phyloP scores from a whole-genome alignment of 2,113 vertebrate species.

The Sisor rabdophorus region DNA sequence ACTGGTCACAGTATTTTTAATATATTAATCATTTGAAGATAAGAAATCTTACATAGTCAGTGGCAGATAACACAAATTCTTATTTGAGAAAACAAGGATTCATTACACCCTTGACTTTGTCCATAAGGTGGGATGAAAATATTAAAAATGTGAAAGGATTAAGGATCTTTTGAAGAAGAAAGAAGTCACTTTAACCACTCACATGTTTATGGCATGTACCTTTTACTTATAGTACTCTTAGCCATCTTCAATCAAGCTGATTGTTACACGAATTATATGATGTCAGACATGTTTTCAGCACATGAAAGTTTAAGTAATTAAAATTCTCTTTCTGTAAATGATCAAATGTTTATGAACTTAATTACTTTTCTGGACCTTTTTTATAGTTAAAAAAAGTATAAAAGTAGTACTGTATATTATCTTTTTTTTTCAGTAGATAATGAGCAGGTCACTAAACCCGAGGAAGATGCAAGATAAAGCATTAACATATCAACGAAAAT shows the following conservation, averaged over 20 bases:
- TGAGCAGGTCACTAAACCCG: not conserved
- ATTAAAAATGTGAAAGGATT: slow-evolving; percentile 26
- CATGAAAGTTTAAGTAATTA: not conserved
- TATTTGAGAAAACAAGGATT: slow-evolving; percentile 19
- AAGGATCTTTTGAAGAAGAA: slow-evolving; percentile 56
- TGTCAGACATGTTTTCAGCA: slow-evolving; percentile 10
- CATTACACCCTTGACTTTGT: slow-evolving; percentile 33
- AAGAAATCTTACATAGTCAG: slow-evolving; percentile 9
- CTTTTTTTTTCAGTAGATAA: not conserved
- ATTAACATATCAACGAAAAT: not conserved
- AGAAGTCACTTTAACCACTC: too few species aligned
- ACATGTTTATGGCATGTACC: slow-evolving; percentile 38
- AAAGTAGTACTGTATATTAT: too few species aligned
- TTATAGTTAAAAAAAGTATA: not conserved
- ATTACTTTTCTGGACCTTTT: slow-evolving; percentile 5
- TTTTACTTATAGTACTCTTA: slow-evolving; percentile 9
- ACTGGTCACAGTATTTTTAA: not conserved
- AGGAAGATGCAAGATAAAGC: not conserved
- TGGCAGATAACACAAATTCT: slow-evolving; percentile 12
- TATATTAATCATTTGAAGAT: slow-evolving; percentile 3
- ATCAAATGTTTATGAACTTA: not conserved
- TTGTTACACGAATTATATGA: slow-evolving; percentile 1
- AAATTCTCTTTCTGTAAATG: slow-evolving; percentile 16
- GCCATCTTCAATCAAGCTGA: slow-evolving; percentile 30
- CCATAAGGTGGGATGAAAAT: slow-evolving; percentile 27